phyloP scores from a whole-genome alignment of 2,113 vertebrate species.

The Sander vitreus region DNA sequence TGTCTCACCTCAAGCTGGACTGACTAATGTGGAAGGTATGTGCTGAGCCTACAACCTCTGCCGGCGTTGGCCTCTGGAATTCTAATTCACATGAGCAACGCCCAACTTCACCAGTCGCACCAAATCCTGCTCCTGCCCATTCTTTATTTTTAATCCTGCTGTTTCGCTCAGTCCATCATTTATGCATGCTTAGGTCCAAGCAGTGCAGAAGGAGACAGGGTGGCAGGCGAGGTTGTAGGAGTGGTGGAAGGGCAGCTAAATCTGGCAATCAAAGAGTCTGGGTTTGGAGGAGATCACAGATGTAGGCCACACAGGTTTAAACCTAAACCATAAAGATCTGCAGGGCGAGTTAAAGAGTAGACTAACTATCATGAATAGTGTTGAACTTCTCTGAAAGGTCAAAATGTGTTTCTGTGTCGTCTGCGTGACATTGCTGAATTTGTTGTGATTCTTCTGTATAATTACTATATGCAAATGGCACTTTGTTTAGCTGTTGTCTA shows the following conservation, averaged over 20 bases:
- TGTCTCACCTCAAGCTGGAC: conserved; percentile 58
- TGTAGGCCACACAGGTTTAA: conserved; percentile 68
- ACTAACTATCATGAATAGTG: background rate
- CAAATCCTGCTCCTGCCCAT: conserved; percentile 66
- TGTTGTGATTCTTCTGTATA: background rate
- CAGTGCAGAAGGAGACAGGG: conserved; percentile 56
- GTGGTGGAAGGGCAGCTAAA: conserved; percentile 58
- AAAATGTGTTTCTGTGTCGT: conserved; percentile 5
- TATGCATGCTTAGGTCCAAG: conserved; percentile 71
- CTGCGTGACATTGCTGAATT: background rate
- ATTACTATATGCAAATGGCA: background rate
- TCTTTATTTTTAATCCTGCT: conserved; percentile 69
- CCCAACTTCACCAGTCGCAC: conserved; percentile 73
- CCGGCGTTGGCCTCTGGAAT: conserved; percentile 78
- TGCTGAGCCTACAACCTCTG: conserved; percentile 81
- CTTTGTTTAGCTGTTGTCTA: conserved; percentile 1
- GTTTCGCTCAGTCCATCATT: conserved; percentile 64
- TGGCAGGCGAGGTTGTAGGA: conserved; percentile 22
- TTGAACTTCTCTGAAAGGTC: conserved; percentile 1
- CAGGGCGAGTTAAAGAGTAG: conserved; percentile 15
- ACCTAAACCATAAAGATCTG: conserved; percentile 48
- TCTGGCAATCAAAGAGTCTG: conserved; percentile 69
- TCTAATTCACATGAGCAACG: conserved; percentile 77
- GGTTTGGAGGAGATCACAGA: conserved; percentile 64
- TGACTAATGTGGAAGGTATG: conserved; percentile 85